A percentile compares a stretch with the other conserved stretches of the same genome.
phyloP scores from a whole-genome alignment of 2,113 vertebrate species.

The Hemiprocne comata region DNA sequence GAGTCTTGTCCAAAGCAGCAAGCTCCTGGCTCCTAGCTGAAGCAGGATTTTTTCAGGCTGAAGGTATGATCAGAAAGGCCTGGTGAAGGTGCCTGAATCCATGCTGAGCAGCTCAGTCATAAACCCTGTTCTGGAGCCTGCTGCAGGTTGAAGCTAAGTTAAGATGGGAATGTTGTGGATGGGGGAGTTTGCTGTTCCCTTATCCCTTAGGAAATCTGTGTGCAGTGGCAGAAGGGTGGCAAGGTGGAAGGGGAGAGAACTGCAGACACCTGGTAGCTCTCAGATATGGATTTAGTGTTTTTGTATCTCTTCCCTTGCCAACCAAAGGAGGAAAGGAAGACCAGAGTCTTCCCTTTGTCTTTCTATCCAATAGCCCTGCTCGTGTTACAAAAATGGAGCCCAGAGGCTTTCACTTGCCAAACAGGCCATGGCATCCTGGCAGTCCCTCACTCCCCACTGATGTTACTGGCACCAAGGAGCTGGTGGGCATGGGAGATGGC shows the following conservation, averaged over 20 bases:
- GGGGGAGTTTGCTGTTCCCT: background rate
- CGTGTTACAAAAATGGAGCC: background rate
- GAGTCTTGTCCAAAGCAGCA: slow-evolving; percentile 49
- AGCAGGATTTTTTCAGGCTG: background rate
- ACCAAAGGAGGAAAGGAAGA: background rate
- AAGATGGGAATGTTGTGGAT: background rate
- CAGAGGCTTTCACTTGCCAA: background rate
- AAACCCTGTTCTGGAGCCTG: background rate
- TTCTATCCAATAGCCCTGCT: background rate
- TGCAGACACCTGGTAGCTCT: background rate
- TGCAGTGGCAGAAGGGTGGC: background rate
- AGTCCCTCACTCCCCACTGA: fast-evolving
- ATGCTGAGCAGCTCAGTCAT: background rate
- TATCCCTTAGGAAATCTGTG: background rate
- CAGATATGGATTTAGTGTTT: background rate
- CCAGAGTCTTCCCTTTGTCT: background rate
- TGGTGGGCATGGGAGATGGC: background rate
- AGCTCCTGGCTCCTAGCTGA: slow-evolving; percentile 37
- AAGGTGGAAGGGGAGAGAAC: background rate
- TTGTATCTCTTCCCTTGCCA: background rate
- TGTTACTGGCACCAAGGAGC: background rate
- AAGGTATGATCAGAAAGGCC: background rate
- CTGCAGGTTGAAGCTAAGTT: background rate
- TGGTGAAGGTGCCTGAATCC: background rate
- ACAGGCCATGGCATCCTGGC: background rate